phyloP scores from a whole-genome alignment of 2,113 vertebrate species.

The Malurus alboscapulatus region DNA sequence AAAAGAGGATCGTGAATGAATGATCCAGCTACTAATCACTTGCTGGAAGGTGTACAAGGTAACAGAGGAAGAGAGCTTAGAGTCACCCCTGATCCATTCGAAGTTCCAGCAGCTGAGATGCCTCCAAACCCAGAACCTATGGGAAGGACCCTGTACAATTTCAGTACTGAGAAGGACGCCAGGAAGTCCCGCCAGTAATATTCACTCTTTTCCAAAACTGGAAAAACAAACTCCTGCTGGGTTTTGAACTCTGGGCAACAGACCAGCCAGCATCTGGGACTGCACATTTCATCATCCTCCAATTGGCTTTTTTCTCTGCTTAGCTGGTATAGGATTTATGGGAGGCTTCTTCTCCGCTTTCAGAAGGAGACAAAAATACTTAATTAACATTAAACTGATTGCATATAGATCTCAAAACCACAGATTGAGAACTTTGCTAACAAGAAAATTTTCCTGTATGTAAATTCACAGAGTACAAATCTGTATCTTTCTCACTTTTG shows the following conservation, averaged over 20 bases:
- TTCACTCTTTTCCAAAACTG: background rate
- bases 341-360: background rate
- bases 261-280: background rate
- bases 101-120: background rate
- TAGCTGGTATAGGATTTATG: background rate
- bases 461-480: background rate
- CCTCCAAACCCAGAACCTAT: background rate
- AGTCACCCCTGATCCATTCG: background rate
- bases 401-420: background rate
- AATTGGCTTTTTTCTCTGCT: background rate
- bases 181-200: background rate
- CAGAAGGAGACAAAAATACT: background rate
- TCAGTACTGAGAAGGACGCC: background rate
- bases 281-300: background rate
- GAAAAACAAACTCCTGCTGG: background rate
- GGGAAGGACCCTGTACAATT: background rate
- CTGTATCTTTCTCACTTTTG: background rate
- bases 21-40: background rate
- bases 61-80: background rate
- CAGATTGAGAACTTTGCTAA: background rate
- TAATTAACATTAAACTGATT: background rate
- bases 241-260: background rate
- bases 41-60: background rate
- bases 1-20: background rate
- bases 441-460: background rate